These are phyloP conservation scores for Hirtodrosophila histrioides DNA, from an alignment of 2,888 invertebrate species.

Conservation along the genomic window DNA sequence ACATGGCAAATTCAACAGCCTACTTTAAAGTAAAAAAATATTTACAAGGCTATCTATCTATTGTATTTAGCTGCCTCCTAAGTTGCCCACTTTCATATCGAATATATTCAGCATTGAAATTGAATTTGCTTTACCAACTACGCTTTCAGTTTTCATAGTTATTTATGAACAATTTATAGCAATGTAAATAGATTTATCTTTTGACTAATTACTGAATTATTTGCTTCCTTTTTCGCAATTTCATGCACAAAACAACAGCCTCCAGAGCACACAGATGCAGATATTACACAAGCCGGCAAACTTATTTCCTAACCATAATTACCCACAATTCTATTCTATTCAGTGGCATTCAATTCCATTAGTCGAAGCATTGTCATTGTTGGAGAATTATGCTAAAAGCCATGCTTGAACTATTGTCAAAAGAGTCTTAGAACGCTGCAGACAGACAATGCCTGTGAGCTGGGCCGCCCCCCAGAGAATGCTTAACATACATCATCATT, in stretches of 20 bases:
- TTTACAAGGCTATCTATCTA: no score
- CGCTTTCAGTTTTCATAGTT: no score
- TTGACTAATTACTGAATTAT: slow-evolving; percentile 12
- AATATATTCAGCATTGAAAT: no score
- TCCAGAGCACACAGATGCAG: slow-evolving; percentile 10
- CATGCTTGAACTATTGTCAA: slow-evolving; percentile 46
- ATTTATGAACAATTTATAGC: no score
- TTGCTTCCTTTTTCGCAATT: slow-evolving; percentile 10
- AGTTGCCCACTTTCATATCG: no score
- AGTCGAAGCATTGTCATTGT: slow-evolving; percentile 66
- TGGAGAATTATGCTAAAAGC: slow-evolving; percentile 65
- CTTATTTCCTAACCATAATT: slow-evolving; percentile 48
- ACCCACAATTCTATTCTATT: slow-evolving; percentile 35
- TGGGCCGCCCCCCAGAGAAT: slow-evolving; percentile 16
- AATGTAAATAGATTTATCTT: neutral
- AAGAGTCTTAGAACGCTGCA: slow-evolving; percentile 31
- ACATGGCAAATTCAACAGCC: no score
- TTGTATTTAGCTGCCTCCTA: no score
- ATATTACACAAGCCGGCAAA: slow-evolving; percentile 38
- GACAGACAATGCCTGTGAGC: slow-evolving; percentile 67
- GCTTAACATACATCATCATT: slow-evolving; percentile 37
- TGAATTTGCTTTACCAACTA: no score
- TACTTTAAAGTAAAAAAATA: no score
- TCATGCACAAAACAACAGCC: slow-evolving; percentile 1
- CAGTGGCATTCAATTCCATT: slow-evolving; percentile 31